These are phyloP conservation scores for Nixonia krombeini DNA, from an alignment of 1,140 invertebrate species.

Conservation along the genomic window DNA sequence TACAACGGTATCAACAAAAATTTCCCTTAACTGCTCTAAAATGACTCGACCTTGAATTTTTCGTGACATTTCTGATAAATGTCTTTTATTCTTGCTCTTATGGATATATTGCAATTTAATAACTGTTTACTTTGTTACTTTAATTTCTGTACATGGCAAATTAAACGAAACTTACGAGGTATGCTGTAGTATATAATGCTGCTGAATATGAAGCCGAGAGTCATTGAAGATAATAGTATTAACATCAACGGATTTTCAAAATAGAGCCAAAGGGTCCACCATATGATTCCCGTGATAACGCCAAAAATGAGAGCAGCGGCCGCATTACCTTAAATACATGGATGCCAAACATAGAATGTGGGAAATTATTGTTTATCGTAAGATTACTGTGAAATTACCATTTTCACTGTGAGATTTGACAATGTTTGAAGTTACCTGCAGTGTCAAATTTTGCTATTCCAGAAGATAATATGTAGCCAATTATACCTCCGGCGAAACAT, in stretches of 20 bases:
- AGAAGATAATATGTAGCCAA: constrained; percentile 67
- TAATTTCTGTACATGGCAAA: not conserved
- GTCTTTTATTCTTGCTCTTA: no score
- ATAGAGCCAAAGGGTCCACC: constrained; percentile 71
- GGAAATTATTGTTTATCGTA: not conserved
- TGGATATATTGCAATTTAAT: no score
- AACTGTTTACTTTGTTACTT: not conserved
- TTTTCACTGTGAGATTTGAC: not conserved
- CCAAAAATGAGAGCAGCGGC: not conserved
- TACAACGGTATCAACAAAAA: no score
- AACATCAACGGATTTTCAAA: constrained; percentile 73
- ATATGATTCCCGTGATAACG: constrained; percentile 3
- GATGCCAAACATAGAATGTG: not conserved
- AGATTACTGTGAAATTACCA: not conserved
- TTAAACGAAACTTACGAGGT: constrained; percentile 6
- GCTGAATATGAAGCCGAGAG: constrained; percentile 72
- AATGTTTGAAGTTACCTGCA: not conserved
- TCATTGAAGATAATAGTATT: constrained; percentile 72
- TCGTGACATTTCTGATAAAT: no score
- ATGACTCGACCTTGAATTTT: no score
- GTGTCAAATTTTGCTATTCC: constrained; percentile 3
- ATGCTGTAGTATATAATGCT: constrained; percentile 16
- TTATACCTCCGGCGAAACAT: constrained; percentile 67
- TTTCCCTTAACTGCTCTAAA: no score
- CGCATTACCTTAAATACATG: constrained; percentile 1